Evolutionary conservation across 1,140 invertebrate species (phyloP).

Genomic region (Ceratosolen fusciceps): DNA sequence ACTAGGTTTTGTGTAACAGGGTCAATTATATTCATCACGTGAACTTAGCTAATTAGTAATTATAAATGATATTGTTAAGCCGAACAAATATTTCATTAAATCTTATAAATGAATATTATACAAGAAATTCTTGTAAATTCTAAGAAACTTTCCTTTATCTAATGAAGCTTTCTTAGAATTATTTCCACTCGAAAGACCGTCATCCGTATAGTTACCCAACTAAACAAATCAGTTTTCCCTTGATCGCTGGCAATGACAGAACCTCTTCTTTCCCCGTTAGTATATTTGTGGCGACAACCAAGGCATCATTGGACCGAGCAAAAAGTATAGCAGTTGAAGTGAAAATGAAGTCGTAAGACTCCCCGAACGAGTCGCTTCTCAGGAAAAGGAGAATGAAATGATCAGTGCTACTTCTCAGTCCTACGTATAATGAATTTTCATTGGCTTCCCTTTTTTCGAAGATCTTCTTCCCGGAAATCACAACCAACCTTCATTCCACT

Average conservation of each 20-base stretch:
- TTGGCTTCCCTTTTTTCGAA: constrained; percentile 46
- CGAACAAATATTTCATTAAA: too few species aligned
- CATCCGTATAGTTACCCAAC: too few species aligned
- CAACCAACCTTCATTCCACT: not conserved
- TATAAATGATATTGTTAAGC: too few species aligned
- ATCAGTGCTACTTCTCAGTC: not conserved
- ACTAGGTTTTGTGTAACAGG: too few species aligned
- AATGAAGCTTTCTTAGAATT: not conserved
- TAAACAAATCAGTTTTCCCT: constrained; percentile 37
- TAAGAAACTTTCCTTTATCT: not conserved
- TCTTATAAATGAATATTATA: too few species aligned
- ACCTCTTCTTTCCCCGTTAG: too few species aligned
- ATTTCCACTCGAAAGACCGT: not conserved
- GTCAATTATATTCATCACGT: too few species aligned
- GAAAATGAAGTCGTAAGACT: constrained; percentile 51
- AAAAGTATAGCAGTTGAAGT: constrained; percentile 32
- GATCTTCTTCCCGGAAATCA: constrained; percentile 25
- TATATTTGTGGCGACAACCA: not conserved
- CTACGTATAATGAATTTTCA: constrained; percentile 43
- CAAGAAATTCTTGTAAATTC: not conserved
- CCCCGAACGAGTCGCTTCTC: not conserved
- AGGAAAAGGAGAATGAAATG: constrained; percentile 10
- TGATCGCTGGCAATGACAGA: not conserved
- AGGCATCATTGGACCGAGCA: not conserved
- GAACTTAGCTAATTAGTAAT: too few species aligned